These are phyloP conservation scores for Lasioglossum oenotherae DNA, from an alignment of 2,888 invertebrate genomes.

Conservation along the genomic window DNA sequence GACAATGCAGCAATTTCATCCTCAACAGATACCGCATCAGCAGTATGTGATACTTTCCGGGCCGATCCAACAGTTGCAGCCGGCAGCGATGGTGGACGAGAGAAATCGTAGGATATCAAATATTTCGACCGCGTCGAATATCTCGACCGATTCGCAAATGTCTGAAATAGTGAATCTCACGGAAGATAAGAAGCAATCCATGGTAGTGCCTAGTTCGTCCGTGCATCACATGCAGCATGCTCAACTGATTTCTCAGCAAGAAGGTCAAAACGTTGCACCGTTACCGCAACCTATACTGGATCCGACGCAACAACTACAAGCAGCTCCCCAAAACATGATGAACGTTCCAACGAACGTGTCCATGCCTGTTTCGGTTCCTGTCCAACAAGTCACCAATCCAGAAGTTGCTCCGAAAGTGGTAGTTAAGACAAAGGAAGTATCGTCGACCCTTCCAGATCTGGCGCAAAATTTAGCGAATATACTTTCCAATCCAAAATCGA, in stretches of 20 bases:
- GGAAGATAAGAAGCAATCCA: conserved; percentile 69
- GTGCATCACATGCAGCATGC: conserved; percentile 61
- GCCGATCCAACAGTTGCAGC: conserved; percentile 72
- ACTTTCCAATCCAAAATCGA: conserved; percentile 82
- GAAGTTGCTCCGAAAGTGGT: conserved; percentile 70
- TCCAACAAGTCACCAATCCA: conserved; percentile 58
- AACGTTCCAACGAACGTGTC: conserved; percentile 55
- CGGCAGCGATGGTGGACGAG: conserved; percentile 75
- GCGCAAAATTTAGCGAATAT: conserved; percentile 83
- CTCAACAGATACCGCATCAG: conserved; percentile 68
- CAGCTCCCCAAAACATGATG: conserved; percentile 65
- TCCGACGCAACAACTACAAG: conserved; percentile 57
- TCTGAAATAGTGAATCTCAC: conserved; percentile 64
- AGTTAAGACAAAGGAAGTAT: conserved; percentile 80
- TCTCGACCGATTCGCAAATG: conserved; percentile 79
- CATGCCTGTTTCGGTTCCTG: conserved; percentile 57
- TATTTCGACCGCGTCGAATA: conserved; percentile 77
- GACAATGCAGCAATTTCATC: conserved; percentile 71
- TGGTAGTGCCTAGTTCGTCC: conserved; percentile 48
- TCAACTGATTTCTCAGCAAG: conserved; percentile 63
- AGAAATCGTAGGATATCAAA: conserved; percentile 81
- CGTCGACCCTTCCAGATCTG: conserved; percentile 82
- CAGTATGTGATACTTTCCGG: conserved; percentile 75
- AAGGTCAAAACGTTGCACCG: conserved; percentile 45
- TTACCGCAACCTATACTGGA: conserved; percentile 63